Percentiles rank a stretch among this genome's conserved stretches.
These are phyloP conservation scores for Cyphomyrus discorhynchus DNA, from an alignment of 2,113 vertebrate species.

Conservation along the genomic window DNA sequence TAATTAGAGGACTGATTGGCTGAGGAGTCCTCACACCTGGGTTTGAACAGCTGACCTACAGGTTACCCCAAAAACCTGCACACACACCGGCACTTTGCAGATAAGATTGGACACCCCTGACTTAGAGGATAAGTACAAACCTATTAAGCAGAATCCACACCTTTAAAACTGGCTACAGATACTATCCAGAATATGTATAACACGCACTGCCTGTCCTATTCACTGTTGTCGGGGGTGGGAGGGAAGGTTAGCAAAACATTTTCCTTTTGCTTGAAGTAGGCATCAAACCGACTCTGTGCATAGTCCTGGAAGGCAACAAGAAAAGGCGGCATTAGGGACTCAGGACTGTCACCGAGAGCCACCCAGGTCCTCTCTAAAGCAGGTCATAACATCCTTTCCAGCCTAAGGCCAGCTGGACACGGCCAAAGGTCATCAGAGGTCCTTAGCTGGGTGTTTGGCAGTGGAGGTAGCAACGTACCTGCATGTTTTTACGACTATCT, in stretches of 20 bases:
- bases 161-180: neutral
- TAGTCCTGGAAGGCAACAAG: conserved; percentile 65
- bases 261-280: conserved; percentile 71
- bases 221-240: neutral
- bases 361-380: neutral
- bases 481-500: neutral
- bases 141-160: neutral
- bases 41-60: too few species aligned
- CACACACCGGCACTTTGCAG: too few species aligned
- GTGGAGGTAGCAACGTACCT: neutral
- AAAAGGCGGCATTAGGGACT: neutral
- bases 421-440: neutral
- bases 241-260: conserved; percentile 44
- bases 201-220: neutral
- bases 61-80: too few species aligned
- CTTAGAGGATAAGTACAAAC: neutral
- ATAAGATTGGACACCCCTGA: too few species aligned
- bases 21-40: too few species aligned
- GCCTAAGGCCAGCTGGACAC: neutral
- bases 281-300: conserved; percentile 76
- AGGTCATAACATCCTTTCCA: neutral
- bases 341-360: neutral
- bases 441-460: neutral
- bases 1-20: too few species aligned
- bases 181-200: neutral